These are phyloP conservation scores for Tubulanus polymorphus DNA, from an alignment of 2,888 invertebrate genomes.

Conservation along the genomic window DNA sequence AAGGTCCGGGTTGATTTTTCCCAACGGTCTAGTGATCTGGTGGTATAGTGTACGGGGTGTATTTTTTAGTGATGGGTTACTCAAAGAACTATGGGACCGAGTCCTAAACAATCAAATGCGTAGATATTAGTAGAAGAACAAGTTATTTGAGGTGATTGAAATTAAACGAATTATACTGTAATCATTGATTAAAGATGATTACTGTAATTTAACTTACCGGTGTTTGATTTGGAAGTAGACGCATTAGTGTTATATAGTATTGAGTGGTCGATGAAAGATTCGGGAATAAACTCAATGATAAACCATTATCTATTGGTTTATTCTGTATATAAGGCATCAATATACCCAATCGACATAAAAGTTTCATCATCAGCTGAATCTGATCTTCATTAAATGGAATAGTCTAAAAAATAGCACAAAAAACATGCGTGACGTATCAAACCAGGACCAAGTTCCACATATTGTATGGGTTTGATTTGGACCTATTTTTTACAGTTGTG, in stretches of 20 bases:
- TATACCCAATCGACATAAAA: conserved; percentile 17
- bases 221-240: conserved; percentile 21
- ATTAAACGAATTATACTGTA: conserved; percentile 2
- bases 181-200: neutral
- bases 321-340: conserved; percentile 7
- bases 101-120: too few species aligned
- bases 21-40: too few species aligned
- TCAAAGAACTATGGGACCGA: too few species aligned
- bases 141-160: too few species aligned
- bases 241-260: conserved; percentile 18
- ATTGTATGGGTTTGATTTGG: too few species aligned
- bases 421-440: too few species aligned
- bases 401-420: conserved; percentile 13
- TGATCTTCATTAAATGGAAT: conserved; percentile 18
- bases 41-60: too few species aligned
- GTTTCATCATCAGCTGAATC: conserved; percentile 14
- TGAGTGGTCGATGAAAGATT: conserved; percentile 18
- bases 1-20: too few species aligned
- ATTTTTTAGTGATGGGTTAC: too few species aligned
- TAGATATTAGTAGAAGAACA: too few species aligned
- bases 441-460: too few species aligned
- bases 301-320: conserved; percentile 16
- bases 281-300: conserved; percentile 21
- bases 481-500: too few species aligned
- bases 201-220: conserved; percentile 19